Evolutionary conservation across 2,113 vertebrate species (phyloP), one percentile per base, ranked within the genome.

Genomic region (Oncorhynchus mykiss): DNA sequence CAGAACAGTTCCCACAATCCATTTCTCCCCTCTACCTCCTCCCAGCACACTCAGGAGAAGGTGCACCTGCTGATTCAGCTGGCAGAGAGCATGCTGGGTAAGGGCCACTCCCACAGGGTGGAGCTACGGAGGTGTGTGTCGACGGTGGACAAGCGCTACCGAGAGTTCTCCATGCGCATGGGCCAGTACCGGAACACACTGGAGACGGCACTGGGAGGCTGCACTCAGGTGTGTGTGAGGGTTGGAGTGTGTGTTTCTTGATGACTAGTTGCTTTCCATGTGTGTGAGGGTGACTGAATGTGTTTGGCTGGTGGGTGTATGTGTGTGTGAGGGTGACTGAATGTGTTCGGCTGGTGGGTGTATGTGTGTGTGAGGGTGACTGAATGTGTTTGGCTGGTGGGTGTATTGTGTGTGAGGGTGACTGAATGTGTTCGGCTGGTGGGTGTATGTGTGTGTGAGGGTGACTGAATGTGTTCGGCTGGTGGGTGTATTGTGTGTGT

Each of bases 111-210:
- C 76, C 98, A 99, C 1, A 95, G 97, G 76, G 88, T 92, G 0
- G 98, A 99, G 92, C 96, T 99, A 22, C 96, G 97, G 71, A 96
- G 97, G 57, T 99, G 98, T 92, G 97, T 99, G 51, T 96, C 97
- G 73, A 93, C 95, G 0, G 97, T 99, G 76, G 97, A 99, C 87
- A 97, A 99, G 66, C 95, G 95, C 39, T 99, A 99, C 91, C 92
- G 97, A 0, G 98, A 99, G 85, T 99, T 99, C 92, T 96, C 96
- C 45, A 86, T 96, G 84, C 90, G 96, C 85, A 96, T 99, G 96
- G 95, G 95, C 1, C 98, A 99, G 83, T 98, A 98, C 84, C 97
- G 95, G 75, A 95, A 94, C 86, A 93, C 94, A 75, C 92, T 99
- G 93, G 97, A 99, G 90, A 93, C 95, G 34, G 95, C 95, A 0